phyloP scores from a whole-genome alignment of 2,113 vertebrate species.

The Emydocephalus ijimae region DNA sequence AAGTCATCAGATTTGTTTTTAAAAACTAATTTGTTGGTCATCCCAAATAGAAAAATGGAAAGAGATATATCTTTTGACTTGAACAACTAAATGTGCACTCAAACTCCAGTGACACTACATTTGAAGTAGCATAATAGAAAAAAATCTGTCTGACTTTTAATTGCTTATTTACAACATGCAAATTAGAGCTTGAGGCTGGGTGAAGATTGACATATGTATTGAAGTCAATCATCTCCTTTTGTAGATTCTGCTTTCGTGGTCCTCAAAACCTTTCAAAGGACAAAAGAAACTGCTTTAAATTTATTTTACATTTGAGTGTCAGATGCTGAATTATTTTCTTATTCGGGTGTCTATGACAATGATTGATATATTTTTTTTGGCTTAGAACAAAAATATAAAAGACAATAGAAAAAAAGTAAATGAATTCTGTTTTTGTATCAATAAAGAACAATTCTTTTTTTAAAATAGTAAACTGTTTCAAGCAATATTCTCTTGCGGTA shows the following conservation, averaged over 20 bases:
- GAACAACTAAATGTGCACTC: not conserved
- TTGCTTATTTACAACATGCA: not conserved
- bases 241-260: not conserved
- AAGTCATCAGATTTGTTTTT: not conserved
- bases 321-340: not conserved
- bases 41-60: not conserved
- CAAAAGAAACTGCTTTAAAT: not conserved
- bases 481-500: conserved; percentile 6
- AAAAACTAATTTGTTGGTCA: not conserved
- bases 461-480: not conserved
- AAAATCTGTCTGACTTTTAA: not conserved
- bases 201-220: not conserved
- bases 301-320: not conserved
- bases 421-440: not conserved
- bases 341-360: not conserved
- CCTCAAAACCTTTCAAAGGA: not conserved
- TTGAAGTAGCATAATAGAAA: not conserved
- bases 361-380: not conserved
- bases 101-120: not conserved
- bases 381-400: not conserved
- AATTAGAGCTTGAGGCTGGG: not conserved
- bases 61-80: not conserved
- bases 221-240: not conserved
- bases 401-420: not conserved
- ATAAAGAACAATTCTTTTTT: not conserved